Evolutionary conservation across 2,113 vertebrate genomes (phyloP).

Genomic region (Grantiella picta): DNA sequence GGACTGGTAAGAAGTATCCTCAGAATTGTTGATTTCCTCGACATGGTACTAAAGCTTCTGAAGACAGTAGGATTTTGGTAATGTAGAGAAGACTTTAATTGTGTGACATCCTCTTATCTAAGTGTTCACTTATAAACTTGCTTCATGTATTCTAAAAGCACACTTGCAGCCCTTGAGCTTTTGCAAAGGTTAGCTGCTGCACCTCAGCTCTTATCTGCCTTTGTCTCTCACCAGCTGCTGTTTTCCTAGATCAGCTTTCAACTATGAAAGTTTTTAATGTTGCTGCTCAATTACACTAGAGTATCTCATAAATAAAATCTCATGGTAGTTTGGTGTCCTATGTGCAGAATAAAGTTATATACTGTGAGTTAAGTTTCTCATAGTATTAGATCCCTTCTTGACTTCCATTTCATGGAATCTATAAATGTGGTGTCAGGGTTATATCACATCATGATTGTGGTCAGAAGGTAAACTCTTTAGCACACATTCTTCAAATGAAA

Average conservation of each 20-base stretch:
- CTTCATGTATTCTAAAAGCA: not conserved
- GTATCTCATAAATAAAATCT: not conserved
- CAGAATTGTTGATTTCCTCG: not conserved
- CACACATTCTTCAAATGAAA: not conserved
- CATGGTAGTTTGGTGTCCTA: not conserved
- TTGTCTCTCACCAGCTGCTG: not conserved
- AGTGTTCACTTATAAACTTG: not conserved
- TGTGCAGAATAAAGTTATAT: not conserved
- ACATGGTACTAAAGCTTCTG: not conserved
- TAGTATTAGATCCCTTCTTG: not conserved
- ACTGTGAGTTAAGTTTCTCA: not conserved
- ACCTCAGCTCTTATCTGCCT: not conserved
- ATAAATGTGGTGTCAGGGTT: not conserved
- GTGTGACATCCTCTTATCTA: not conserved
- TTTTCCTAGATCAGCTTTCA: not conserved
- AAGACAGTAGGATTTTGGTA: not conserved
- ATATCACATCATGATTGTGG: not conserved
- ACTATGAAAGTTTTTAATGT: not conserved
- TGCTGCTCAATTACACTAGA: not conserved
- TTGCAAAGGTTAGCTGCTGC: not conserved
- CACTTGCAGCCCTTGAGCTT: not conserved
- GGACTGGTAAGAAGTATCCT: not conserved
- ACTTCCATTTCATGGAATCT: not conserved
- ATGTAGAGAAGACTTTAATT: not conserved
- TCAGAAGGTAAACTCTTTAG: not conserved